Percentiles rank a stretch among this genome's conserved stretches.
Evolutionary conservation across 2,888 invertebrate genomes (phyloP).

Genomic region (Eretmocerus hayati): DNA sequence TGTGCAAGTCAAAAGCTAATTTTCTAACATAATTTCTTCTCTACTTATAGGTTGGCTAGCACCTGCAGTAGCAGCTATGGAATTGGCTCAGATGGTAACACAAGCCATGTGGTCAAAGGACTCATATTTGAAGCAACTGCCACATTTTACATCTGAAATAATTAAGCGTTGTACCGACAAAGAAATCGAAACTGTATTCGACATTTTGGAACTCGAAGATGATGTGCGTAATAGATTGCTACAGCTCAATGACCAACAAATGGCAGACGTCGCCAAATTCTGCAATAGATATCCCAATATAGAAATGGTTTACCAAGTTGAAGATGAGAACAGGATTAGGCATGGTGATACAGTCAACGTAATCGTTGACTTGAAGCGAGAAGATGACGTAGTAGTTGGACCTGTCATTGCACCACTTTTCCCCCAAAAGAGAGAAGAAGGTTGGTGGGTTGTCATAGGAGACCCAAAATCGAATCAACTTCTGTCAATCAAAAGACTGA

Average conservation of each 20-base stretch:
- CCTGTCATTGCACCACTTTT: constrained; percentile 98
- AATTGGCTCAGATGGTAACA: constrained; percentile 98
- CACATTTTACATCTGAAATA: constrained; percentile 85
- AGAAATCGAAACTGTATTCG: constrained; percentile 87
- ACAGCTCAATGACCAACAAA: constrained; percentile 76
- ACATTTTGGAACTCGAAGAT: constrained; percentile 93
- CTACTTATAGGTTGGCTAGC: constrained; percentile 80
- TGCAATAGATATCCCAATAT: constrained; percentile 99
- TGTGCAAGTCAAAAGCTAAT: no score
- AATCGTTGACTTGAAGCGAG: constrained; percentile 85
- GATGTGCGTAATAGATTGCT: constrained; percentile 72
- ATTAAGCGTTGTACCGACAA: constrained; percentile 88
- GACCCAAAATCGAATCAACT: constrained; percentile 91
- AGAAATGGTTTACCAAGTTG: constrained; percentile 86
- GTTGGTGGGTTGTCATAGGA: constrained; percentile 98
- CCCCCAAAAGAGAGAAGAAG: constrained; percentile 88
- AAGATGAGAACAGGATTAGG: constrained; percentile 67
- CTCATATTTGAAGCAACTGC: constrained; percentile 92
- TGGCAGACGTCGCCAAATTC: constrained; percentile 97
- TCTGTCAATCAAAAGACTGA: constrained; percentile 92
- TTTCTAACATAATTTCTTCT: no score
- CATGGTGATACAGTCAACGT: constrained; percentile 81
- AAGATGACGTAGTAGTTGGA: constrained; percentile 82
- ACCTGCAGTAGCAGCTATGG: constrained; percentile 99
- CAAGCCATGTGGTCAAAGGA: constrained; percentile 99